A percentile compares a stretch with the other conserved stretches of the same genome.
These are phyloP conservation scores for Apamea crenata DNA, from an alignment of 2,888 invertebrate species.

Conservation along the genomic window DNA sequence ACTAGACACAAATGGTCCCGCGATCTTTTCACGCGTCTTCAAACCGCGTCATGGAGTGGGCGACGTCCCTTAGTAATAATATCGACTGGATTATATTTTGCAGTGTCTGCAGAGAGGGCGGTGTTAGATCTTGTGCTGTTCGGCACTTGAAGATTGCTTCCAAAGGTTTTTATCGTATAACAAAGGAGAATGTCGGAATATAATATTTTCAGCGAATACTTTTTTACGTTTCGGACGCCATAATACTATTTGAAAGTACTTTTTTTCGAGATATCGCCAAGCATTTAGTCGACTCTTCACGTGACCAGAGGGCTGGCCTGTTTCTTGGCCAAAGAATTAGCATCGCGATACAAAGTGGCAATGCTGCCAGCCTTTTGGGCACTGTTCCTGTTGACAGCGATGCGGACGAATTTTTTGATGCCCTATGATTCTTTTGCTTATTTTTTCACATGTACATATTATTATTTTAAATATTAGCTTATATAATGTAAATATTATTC, in stretches of 20 bases:
- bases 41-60: slow-evolving; percentile 16
- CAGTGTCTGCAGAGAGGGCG: slow-evolving; percentile 42
- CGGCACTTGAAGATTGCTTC: slow-evolving; percentile 37
- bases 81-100: slow-evolving; percentile 42
- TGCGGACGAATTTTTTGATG: too few species aligned
- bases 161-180: not conserved
- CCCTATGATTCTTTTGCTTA: too few species aligned
- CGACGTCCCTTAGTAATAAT: slow-evolving; percentile 22
- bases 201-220: not conserved
- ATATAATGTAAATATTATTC: too few species aligned
- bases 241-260: not conserved
- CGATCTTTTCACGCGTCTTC: not conserved
- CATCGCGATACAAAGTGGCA: too few species aligned
- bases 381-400: too few species aligned
- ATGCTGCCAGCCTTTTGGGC: too few species aligned
- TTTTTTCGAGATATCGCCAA: too few species aligned
- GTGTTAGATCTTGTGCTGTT: slow-evolving; percentile 19
- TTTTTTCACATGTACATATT: too few species aligned
- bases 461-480: too few species aligned
- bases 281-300: too few species aligned
- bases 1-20: not conserved
- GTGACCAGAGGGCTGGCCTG: too few species aligned
- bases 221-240: not conserved
- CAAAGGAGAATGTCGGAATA: slow-evolving; percentile 7
- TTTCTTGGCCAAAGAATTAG: too few species aligned